These are phyloP conservation scores for Polymixis flavicincta DNA, from an alignment of 2,888 invertebrate species.

Conservation along the genomic window DNA sequence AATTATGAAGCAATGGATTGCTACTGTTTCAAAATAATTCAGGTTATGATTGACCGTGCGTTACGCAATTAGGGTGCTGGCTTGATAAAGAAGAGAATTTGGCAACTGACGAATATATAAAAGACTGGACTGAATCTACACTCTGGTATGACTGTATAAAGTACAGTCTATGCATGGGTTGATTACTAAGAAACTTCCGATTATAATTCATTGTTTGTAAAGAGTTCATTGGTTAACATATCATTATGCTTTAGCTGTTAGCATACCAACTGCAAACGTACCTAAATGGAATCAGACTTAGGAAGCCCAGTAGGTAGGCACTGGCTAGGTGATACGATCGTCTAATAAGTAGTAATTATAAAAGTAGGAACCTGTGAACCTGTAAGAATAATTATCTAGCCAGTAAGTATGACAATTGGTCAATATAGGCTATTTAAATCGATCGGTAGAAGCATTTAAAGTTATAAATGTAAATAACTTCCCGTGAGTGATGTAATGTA, in stretches of 20 bases:
- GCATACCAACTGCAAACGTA: neutral
- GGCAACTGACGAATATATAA: neutral
- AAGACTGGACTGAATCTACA: neutral
- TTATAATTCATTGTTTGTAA: conserved; percentile 7
- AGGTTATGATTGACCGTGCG: too few species aligned
- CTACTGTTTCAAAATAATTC: too few species aligned
- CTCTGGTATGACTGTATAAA: conserved; percentile 8
- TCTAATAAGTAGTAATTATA: neutral
- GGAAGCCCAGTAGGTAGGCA: too few species aligned
- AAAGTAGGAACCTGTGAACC: neutral
- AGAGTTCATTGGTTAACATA: conserved; percentile 7
- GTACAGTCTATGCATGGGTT: neutral
- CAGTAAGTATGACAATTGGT: neutral
- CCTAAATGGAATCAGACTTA: neutral
- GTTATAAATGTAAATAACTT: conserved; percentile 1
- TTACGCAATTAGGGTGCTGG: neutral
- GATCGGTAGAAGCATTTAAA: neutral
- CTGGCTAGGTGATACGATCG: neutral
- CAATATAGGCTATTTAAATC: neutral
- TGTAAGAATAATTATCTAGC: neutral
- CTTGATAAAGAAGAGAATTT: neutral
- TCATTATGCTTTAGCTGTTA: conserved; percentile 5
- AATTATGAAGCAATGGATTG: too few species aligned
- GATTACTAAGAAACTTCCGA: conserved; percentile 1
- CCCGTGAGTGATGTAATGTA: neutral